Evolutionary conservation across 2,888 invertebrate species (phyloP).

Genomic region (Pecten maximus): DNA sequence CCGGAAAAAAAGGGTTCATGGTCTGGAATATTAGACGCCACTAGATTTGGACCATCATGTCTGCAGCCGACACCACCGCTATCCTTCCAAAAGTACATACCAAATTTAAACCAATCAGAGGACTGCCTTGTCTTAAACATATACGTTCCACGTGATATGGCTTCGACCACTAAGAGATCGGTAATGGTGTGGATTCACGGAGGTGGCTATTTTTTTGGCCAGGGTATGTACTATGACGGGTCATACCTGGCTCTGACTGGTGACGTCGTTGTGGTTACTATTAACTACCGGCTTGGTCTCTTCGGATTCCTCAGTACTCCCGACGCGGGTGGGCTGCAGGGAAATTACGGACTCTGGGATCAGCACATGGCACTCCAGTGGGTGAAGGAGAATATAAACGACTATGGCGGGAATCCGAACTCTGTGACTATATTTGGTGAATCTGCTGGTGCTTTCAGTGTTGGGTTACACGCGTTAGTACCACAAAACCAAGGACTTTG

Average conservation of each 20-base stretch:
- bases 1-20: background rate
- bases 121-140: background rate
- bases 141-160: background rate
- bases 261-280: background rate
- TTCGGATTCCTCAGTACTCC: constrained; percentile 8
- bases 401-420: background rate
- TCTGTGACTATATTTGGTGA: constrained; percentile 9
- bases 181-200: constrained; percentile 6
- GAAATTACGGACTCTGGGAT: constrained; percentile 13
- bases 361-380: background rate
- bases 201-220: background rate
- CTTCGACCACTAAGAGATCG: background rate
- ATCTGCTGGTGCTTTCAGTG: background rate
- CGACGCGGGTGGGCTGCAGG: background rate
- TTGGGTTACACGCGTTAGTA: background rate
- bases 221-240: background rate
- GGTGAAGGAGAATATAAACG: background rate
- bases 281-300: background rate
- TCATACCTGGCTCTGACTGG: background rate
- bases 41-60: background rate
- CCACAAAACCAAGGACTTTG: background rate
- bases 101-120: constrained; percentile 20
- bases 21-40: background rate
- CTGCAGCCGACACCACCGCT: background rate
- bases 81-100: background rate